Evolutionary conservation across 2,113 vertebrate genomes (phyloP).

Genomic region (Channa argus): DNA sequence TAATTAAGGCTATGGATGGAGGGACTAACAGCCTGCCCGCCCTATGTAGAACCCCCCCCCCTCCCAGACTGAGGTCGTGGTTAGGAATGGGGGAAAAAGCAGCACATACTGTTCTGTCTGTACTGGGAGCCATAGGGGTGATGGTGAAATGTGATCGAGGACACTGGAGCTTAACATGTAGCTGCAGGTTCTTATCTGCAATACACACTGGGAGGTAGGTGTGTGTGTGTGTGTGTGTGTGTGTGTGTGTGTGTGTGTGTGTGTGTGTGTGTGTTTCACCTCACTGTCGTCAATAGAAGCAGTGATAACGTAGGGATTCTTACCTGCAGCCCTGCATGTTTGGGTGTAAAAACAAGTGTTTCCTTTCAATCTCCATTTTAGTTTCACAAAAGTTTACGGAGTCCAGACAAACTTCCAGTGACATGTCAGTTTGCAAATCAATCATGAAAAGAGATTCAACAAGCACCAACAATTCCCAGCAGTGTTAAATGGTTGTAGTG

Average conservation of each 20-base stretch:
- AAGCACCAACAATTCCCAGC: background rate
- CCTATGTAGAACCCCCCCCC: too few relatives aligned
- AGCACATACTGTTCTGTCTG: conserved; percentile 21
- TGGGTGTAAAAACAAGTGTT: conserved; percentile 1
- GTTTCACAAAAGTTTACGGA: background rate
- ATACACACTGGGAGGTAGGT: conserved; percentile 9
- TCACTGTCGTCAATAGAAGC: conserved; percentile 3
- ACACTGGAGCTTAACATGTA: conserved; percentile 46
- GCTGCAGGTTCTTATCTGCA: conserved; percentile 49
- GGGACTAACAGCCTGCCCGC: too few relatives aligned
- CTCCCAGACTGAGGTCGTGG: background rate
- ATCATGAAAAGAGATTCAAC: background rate
- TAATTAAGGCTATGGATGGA: too few relatives aligned
- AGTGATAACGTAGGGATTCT: conserved; percentile 2
- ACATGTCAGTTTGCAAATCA: background rate
- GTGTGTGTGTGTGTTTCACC: background rate
- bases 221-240: conserved; percentile 2
- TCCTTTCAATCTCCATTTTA: background rate
- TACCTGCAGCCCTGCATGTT: conserved; percentile 21
- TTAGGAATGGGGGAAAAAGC: conserved; percentile 4
- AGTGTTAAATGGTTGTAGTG: too few relatives aligned
- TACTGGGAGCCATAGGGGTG: conserved; percentile 26
- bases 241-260: conserved; percentile 4
- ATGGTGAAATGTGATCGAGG: conserved; percentile 62
- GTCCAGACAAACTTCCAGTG: background rate